Evolutionary conservation across 1,140 invertebrate species (phyloP).

Genomic region (Leptopilina clavipes): DNA sequence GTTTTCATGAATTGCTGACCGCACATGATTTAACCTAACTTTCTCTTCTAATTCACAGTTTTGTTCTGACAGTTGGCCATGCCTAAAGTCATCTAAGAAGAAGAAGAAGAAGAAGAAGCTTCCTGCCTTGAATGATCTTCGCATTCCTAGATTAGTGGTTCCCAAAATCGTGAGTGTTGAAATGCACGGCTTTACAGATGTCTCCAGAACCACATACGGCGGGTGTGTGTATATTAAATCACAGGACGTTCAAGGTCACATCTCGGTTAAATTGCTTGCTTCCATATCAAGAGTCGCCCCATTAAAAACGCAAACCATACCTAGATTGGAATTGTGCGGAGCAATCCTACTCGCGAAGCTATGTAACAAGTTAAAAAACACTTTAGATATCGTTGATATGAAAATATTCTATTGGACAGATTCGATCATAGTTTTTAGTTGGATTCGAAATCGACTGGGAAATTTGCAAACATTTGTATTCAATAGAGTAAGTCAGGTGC

Average conservation of each 20-base stretch:
- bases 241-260: neutral
- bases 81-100: too few relatives aligned
- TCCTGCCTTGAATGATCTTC: too few relatives aligned
- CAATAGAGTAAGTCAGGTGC: neutral
- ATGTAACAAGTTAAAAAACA: neutral
- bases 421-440: slow-evolving; percentile 52
- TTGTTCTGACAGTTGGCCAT: too few relatives aligned
- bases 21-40: too few relatives aligned
- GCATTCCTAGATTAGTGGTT: too few relatives aligned
- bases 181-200: too few relatives aligned
- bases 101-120: too few relatives aligned
- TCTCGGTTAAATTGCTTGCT: neutral
- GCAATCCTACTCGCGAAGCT: slow-evolving; percentile 57
- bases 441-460: slow-evolving; percentile 43
- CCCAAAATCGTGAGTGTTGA: too few relatives aligned
- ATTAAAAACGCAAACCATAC: slow-evolving; percentile 59
- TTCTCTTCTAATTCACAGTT: too few relatives aligned
- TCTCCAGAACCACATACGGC: slow-evolving; percentile 33
- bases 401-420: slow-evolving; percentile 8
- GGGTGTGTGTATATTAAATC: slow-evolving; percentile 36
- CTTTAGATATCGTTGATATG: neutral
- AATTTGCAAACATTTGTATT: neutral
- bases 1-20: too few relatives aligned
- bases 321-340: slow-evolving; percentile 64
- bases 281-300: slow-evolving; percentile 63